Conservation (phyloP, 2,113 vertebrate species). For the Chamaea fasciata region DNA sequence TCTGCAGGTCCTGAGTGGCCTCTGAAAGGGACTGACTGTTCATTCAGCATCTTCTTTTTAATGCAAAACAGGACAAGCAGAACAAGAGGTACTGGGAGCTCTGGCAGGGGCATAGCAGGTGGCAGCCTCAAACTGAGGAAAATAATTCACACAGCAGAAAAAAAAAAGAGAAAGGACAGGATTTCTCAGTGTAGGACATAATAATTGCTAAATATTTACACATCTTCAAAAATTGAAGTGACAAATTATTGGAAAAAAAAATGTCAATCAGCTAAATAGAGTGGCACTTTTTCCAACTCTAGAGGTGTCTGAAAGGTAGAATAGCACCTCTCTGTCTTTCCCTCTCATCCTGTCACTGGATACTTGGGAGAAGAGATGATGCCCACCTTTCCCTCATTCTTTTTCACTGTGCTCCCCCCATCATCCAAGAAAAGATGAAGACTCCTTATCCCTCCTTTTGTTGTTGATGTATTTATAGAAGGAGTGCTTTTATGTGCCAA, state of each 20-base stretch:
- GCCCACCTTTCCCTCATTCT: neutral
- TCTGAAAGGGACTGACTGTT: neutral
- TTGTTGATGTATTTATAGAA: neutral
- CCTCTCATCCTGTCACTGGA: neutral
- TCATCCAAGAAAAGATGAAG: neutral
- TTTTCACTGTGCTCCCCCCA: neutral
- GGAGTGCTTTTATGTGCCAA: neutral
- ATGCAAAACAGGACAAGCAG: neutral
- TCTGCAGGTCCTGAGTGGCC: neutral
- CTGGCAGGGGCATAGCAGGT: neutral
- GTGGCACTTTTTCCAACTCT: fast-evolving
- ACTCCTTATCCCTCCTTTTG: neutral
- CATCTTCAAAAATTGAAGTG: neutral
- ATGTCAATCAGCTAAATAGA: neutral
- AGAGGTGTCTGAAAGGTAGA: neutral
- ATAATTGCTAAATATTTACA: neutral
- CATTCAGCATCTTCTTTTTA: neutral
- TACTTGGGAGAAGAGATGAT: too few relatives aligned
- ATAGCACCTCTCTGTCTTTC: neutral
- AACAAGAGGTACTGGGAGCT: neutral
- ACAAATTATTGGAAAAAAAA: neutral
- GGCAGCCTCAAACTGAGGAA: neutral
- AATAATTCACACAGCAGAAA: neutral
- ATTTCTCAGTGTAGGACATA: neutral
- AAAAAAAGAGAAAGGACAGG: neutral